phyloP scores from a whole-genome alignment of 2,113 vertebrate genomes.

The Cathartes aura region DNA sequence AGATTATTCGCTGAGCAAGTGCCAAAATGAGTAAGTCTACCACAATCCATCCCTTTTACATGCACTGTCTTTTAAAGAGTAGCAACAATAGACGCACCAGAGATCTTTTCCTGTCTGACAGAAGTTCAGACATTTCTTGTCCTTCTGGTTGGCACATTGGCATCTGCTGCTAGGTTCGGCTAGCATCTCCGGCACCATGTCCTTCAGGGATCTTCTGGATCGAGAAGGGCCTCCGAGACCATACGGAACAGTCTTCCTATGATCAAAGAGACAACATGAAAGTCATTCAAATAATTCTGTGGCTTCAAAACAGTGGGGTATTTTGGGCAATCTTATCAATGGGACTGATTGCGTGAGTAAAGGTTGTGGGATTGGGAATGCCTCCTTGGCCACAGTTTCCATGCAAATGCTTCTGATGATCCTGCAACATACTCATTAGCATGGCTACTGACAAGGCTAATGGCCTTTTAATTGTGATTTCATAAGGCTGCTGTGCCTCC shows the following conservation, averaged over 20 bases:
- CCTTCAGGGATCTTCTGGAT: conserved; percentile 81
- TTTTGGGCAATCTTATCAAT: background rate
- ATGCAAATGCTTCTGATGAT: background rate
- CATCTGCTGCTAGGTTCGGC: conserved; percentile 75
- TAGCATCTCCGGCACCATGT: conserved; percentile 13
- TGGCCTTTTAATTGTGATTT: conserved; percentile 28
- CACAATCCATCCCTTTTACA: conserved; percentile 5
- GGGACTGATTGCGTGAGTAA: background rate
- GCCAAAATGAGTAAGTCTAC: background rate
- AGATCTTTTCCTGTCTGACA: conserved; percentile 79
- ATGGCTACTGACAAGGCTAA: background rate
- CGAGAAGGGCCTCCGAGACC: conserved; percentile 89
- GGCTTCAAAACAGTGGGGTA: background rate
- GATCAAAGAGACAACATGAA: conserved; percentile 28
- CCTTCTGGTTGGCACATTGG: conserved; percentile 78
- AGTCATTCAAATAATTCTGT: background rate
- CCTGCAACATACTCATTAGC: background rate
- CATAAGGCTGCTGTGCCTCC: background rate
- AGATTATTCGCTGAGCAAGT: background rate
- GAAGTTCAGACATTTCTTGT: conserved; percentile 86
- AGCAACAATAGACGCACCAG: conserved; percentile 65
- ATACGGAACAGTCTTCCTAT: conserved; percentile 90
- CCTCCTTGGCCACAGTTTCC: background rate
- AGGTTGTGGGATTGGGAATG: background rate
- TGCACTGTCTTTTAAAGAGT: background rate